phyloP scores from a whole-genome alignment of 2,797 vertebrate genomes.

The Parauchenoglanis ngamensis region DNA sequence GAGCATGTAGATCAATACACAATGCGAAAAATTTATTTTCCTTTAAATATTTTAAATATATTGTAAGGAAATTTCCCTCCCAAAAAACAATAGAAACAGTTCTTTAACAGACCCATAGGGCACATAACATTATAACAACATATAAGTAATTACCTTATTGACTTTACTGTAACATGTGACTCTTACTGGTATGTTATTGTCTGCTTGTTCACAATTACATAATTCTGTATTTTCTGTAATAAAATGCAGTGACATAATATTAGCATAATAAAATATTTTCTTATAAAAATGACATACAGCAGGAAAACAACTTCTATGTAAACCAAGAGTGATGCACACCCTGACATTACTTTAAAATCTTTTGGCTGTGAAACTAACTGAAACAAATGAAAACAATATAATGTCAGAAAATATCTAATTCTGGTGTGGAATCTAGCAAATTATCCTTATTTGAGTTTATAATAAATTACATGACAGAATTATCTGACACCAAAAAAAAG shows the following conservation, averaged over 20 bases:
- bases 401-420: neutral
- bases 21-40: neutral
- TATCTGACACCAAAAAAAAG: neutral
- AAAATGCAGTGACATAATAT: too few relatives aligned
- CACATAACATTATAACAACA: neutral
- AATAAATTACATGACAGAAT: neutral
- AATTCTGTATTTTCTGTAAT: too few relatives aligned
- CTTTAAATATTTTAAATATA: neutral
- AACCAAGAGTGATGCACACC: neutral
- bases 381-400: neutral
- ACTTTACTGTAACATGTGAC: neutral
- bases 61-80: neutral
- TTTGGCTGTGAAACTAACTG: neutral
- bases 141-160: neutral
- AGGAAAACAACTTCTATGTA: neutral
- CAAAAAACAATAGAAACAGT: neutral
- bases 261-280: too few relatives aligned
- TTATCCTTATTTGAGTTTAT: neutral
- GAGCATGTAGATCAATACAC: neutral
- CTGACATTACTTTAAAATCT: neutral
- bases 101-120: neutral
- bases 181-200: neutral
- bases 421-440: neutral
- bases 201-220: neutral
- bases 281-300: too few relatives aligned